A percentile compares a stretch with the other conserved stretches of the same genome.
These are phyloP conservation scores for Micrasema longulum DNA, from an alignment of 1,140 invertebrate genomes.

Conservation along the genomic window DNA sequence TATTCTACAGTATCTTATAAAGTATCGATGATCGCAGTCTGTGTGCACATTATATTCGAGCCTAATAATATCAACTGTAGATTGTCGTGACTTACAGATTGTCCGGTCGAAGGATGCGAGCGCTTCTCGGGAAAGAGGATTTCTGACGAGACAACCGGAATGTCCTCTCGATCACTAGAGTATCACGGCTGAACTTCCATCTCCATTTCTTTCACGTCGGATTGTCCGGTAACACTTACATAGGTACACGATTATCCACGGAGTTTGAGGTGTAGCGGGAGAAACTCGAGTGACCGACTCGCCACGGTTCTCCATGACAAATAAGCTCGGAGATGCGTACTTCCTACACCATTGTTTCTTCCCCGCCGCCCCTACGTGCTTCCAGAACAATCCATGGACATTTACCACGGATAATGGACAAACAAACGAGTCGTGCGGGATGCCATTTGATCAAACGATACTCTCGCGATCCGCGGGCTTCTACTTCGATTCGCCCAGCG, in stretches of 20 bases:
- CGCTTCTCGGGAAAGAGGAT: too few species aligned
- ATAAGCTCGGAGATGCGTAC: constrained; percentile 34
- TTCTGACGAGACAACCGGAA: neutral
- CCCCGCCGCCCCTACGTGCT: constrained; percentile 18
- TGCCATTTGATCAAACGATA: constrained; percentile 10
- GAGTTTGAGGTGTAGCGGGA: constrained; percentile 1
- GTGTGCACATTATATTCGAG: too few species aligned
- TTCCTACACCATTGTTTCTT: constrained; percentile 35
- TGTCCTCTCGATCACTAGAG: neutral
- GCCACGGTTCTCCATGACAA: constrained; percentile 34
- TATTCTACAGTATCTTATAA: too few species aligned
- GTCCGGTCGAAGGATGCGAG: too few species aligned
- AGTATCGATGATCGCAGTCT: too few species aligned
- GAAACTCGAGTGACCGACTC: constrained; percentile 16
- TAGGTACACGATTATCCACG: constrained; percentile 32
- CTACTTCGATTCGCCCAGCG: neutral
- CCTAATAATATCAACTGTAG: too few species aligned
- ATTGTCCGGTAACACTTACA: constrained; percentile 25
- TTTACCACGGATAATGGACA: constrained; percentile 10
- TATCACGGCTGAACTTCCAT: neutral
- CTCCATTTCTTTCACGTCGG: constrained; percentile 15
- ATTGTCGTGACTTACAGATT: too few species aligned
- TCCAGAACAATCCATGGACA: constrained; percentile 22
- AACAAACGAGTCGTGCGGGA: constrained; percentile 29
- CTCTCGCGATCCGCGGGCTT: neutral